Base-by-base conservation (phyloP, 2,888 invertebrate genomes). In the Coecobrya sp. region DNA sequence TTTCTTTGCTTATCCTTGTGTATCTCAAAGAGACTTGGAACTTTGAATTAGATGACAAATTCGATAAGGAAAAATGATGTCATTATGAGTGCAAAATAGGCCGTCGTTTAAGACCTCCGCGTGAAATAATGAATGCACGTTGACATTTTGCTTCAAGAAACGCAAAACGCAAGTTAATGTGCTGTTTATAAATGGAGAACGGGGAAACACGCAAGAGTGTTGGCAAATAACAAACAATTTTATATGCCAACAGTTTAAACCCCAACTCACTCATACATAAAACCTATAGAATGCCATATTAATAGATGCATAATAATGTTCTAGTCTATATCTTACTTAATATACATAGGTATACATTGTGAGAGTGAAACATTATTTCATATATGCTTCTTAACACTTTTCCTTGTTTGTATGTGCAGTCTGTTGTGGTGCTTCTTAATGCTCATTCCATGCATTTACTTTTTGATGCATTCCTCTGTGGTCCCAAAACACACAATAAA, bases 71-170 rank as follows among this genome's bases (percentile, higher is more conserved):
- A 52, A 11, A 52, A 52, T 52, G 3, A 10, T 52, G 52, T 52
- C 52, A 52, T 52, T 52, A 10, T 16, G 5, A 10, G 52, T 59
- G 19, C n/a, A 22, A 59, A 59, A 59, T 59, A 19, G 19, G 19
- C 65, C 0, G 11, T 0, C 65, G 59, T 76, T 73, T 86, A 59
- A 42, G 86, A 13, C 59, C 22, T 30, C 3, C 25, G 8, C 8
- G 19, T 10, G n/a, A 82, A 89, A 55, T 89, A 89, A 89, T 82
- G 70, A 89, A 82, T 89, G 89, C 59, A 59, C 82, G 55, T 82
- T 82, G 70, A 73, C 89, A 87, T 79, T 88, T 79, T 25, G 65
- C 81, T 68, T 49, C 59, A 42, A 73, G 65, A n/a, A 62, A 59
- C 27, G 76, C 22, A 62, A n/a, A 62, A 59, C 27, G 76, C 22